Evolutionary conservation across 2,113 vertebrate species (phyloP).

Genomic region (Galbula dea): DNA sequence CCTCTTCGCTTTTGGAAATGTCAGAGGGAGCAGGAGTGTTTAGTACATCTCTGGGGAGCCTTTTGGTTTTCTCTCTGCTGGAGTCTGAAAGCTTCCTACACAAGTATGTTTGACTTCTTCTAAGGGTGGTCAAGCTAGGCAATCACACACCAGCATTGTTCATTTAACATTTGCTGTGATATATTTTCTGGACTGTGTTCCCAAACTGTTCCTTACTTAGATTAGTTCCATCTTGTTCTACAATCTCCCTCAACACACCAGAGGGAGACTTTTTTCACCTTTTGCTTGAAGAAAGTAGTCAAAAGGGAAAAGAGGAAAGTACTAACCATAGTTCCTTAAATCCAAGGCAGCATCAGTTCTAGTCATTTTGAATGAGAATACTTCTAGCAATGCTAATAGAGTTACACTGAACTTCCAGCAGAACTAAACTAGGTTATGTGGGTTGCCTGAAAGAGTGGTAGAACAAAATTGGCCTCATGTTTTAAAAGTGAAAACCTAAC

Average conservation of each 20-base stretch:
- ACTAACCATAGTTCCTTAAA: not conserved
- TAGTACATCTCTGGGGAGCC: not conserved
- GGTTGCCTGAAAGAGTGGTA: not conserved
- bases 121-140: not conserved
- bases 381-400: not conserved
- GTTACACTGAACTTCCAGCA: not conserved
- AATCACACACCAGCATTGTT: not conserved
- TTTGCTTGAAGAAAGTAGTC: not conserved
- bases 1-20: slow-evolving; percentile 3
- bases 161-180: not conserved
- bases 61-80: not conserved
- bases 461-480: not conserved
- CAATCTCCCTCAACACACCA: too few species aligned
- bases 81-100: not conserved
- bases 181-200: not conserved
- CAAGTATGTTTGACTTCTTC: not conserved
- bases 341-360: not conserved
- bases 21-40: not conserved
- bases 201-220: not conserved
- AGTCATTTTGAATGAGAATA: not conserved
- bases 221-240: not conserved
- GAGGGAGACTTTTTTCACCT: too few species aligned
- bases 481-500: not conserved
- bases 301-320: not conserved
- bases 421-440: not conserved